phyloP scores from a whole-genome alignment of 2,113 vertebrate genomes.

The Eubucco bourcierii region DNA sequence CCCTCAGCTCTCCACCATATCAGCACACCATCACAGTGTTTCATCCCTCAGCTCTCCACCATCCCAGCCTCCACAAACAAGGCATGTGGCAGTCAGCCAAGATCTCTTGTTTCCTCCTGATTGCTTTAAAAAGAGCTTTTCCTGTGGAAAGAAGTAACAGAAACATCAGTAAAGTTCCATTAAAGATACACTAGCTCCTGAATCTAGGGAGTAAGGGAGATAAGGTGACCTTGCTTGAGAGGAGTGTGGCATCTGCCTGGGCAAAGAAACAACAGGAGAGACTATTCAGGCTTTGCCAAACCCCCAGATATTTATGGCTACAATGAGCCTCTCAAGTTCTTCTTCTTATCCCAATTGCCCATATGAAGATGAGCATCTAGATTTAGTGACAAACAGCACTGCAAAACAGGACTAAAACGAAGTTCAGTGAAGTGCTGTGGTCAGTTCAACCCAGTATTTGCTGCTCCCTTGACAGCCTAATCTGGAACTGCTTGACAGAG shows the following conservation, averaged over 20 bases:
- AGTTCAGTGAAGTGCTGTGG: not conserved
- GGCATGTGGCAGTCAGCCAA: not conserved
- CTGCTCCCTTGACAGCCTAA: constrained; percentile 5
- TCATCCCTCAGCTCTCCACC: not conserved
- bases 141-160: not conserved
- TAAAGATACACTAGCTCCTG: constrained; percentile 1
- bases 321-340: not conserved
- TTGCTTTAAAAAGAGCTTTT: not conserved
- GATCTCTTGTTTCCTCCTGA: not conserved
- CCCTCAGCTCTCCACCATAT: not conserved
- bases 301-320: not conserved
- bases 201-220: not conserved
- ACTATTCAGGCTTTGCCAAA: not conserved
- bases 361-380: not conserved
- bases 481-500: not conserved
- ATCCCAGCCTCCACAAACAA: not conserved
- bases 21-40: not conserved
- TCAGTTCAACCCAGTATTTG: not conserved
- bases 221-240: not conserved
- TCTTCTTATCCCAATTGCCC: not conserved
- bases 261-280: not conserved
- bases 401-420: not conserved
- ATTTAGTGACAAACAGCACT: not conserved
- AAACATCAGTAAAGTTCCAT: not conserved
- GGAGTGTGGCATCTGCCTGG: not conserved